Base-by-base conservation (phyloP, 2,113 vertebrate genomes). In the Donacobius atricapilla region DNA sequence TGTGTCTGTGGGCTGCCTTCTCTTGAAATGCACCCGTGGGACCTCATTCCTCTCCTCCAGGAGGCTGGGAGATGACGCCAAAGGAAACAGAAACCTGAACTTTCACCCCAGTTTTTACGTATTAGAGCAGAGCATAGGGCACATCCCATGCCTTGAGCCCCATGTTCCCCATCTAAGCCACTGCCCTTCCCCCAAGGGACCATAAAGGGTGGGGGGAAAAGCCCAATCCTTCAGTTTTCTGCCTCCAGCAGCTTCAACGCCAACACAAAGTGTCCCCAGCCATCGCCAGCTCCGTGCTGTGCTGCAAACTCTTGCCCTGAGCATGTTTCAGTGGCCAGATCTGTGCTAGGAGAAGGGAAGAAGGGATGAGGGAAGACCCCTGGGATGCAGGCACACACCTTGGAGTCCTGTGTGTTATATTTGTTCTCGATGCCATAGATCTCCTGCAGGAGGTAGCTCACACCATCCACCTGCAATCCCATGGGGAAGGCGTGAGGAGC, bases 341-440 rank as follows among this genome's bases (percentile, higher is more conserved):
- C 45, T 7, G 21, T 11, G 37, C 64, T 6, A 37, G 20, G 37
- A 48, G 57, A 78, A 35, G 39, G 39, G 57, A 54, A 18, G 7
- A 33, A 33, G 25, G 39, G 35, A 16, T 3, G 7, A 68, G 44
- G 51, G 57, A 30, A 35, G n/a, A 12, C 1, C 57, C 10, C 3
- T 0, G 4, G 56, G 76, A 19, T 47, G 61, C 30, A 66, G 70
- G n/a, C 8, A 2, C 15, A 27, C 95, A 99, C 99, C 98, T 99
- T 99, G 70, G 98, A 98, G 91, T 99, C 99, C 70, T 99, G 99
- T 1, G 98, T 99, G 98, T 99, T 99, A 97, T 99, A 99, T 94
- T 99, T 99, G 98, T 99, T 99, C 97, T 99, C 99, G 2, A 99
- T 99, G 75, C 99, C 99, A 1, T 99, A 99, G 97, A 99, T 99